Conservation (phyloP, 2,113 vertebrate species). For the Ammodramus savannarum region DNA sequence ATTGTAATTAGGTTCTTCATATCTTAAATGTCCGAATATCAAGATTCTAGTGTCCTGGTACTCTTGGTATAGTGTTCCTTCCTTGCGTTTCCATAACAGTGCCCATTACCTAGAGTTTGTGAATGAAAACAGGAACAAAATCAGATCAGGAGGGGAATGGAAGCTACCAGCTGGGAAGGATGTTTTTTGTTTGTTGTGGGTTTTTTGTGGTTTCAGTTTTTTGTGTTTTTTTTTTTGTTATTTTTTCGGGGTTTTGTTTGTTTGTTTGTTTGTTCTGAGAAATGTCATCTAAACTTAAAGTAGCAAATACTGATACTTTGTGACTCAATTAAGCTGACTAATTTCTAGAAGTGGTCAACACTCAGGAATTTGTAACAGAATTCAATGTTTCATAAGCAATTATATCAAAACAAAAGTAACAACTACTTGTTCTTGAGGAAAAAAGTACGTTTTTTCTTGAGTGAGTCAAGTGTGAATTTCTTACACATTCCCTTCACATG, state of each 20-base stretch:
- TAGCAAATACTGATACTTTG: background rate
- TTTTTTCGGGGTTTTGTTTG: background rate
- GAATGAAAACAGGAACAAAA: background rate
- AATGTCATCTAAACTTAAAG: background rate
- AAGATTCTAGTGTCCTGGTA: background rate
- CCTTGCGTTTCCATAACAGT: background rate
- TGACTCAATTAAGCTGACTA: background rate
- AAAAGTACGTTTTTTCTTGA: background rate
- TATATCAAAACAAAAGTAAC: background rate
- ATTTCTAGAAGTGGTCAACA: background rate
- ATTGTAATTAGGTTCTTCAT: background rate
- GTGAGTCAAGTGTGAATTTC: background rate
- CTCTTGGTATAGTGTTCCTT: background rate
- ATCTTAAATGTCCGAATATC: background rate
- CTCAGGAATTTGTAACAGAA: background rate
- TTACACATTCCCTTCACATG: fast-evolving
- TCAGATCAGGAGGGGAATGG: background rate
- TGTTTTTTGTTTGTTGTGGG: background rate
- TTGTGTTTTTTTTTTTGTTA: background rate
- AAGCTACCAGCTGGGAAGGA: background rate
- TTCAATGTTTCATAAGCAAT: background rate
- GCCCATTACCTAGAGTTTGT: background rate
- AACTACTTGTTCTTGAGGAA: background rate
- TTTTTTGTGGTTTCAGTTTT: background rate
- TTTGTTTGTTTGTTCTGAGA: background rate